Base-by-base conservation (phyloP, 2,113 vertebrate species). In the Saccopteryx bilineata region DNA sequence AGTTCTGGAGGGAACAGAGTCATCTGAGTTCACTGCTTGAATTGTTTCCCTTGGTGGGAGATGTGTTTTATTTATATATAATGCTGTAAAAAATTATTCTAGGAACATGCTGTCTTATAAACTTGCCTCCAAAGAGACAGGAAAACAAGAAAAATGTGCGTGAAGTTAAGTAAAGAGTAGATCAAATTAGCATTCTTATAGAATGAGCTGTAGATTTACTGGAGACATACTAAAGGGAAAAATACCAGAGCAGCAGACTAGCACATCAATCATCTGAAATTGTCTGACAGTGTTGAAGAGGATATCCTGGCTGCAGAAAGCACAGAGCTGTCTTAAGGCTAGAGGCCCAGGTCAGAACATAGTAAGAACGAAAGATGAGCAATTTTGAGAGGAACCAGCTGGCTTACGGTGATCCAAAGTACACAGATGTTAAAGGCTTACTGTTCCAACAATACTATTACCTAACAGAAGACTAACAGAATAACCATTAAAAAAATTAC, bases 171-270 rank as follows among this genome's bases (percentile, higher is more conserved):
- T 82, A 95, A 95, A 95, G 66, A 94, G 33, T 65, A 93, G 68
- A 90, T 94, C 78, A 96, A 97, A 97, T 97, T 97, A 96, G 86
- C 91, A 96, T 96, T 97, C 78, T 94, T 96, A 93, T 7, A 93
- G 82, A 84, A 94, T 94, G 95, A 96, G 69, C 78, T 96, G 39
- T 28, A 90, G 78, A 94, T 95, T 96, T 97, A 96, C 88, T 65
- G 68, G 80, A 96, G 82, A 93, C 68, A 94, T 95, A 91, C 58
- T 68, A 52, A 89, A 74, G 48, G 88, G 80, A 93, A 97, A 97
- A 97, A 96, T 92, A 95, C 78, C 96, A 96, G 95, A 94, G 81
- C 90, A 54, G 78, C 85, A 94, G 78, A 81, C 84, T 90, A 93
- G 66, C 71, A 94, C 88, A 98, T 97, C 94, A 91, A 95, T 97